Percentiles rank a stretch among this genome's conserved stretches.
Conservation (phyloP, 1,140 invertebrate genomes). For the Calosoma granatense region DNA sequence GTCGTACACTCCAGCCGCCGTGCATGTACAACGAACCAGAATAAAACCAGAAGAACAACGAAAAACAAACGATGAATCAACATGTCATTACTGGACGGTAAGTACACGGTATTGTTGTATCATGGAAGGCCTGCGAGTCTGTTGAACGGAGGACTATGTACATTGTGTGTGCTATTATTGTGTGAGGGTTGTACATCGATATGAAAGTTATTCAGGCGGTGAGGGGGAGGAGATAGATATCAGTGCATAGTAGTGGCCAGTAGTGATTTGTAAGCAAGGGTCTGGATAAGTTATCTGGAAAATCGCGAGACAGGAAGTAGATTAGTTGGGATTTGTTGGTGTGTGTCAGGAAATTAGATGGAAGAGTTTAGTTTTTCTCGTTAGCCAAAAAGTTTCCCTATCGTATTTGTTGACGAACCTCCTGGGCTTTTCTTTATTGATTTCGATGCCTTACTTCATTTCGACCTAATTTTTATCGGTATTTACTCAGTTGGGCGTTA, state of each 20-base stretch:
- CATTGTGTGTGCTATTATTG: neutral
- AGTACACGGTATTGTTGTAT: slow-evolving; percentile 5
- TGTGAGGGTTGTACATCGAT: neutral
- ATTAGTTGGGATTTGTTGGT: neutral
- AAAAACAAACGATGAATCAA: slow-evolving; percentile 3
- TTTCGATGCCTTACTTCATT: too few species aligned
- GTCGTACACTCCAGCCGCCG: neutral
- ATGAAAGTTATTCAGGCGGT: neutral
- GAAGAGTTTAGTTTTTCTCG: too few species aligned
- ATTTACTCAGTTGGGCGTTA: too few species aligned
- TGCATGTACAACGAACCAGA: too few species aligned
- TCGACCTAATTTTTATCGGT: too few species aligned
- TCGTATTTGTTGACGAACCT: too few species aligned
- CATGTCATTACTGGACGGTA: neutral
- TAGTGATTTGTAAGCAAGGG: neutral
- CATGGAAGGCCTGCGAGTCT: neutral
- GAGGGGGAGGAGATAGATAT: neutral
- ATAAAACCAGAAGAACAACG: neutral
- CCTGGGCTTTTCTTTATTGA: too few species aligned
- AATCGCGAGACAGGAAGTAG: neutral
- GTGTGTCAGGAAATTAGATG: neutral
- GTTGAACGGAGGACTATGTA: neutral
- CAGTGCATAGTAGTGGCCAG: neutral
- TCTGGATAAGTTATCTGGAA: neutral
- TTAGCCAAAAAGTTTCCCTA: too few species aligned